These are phyloP conservation scores for Adela reaumurella DNA, from an alignment of 2,888 invertebrate genomes.

Conservation along the genomic window DNA sequence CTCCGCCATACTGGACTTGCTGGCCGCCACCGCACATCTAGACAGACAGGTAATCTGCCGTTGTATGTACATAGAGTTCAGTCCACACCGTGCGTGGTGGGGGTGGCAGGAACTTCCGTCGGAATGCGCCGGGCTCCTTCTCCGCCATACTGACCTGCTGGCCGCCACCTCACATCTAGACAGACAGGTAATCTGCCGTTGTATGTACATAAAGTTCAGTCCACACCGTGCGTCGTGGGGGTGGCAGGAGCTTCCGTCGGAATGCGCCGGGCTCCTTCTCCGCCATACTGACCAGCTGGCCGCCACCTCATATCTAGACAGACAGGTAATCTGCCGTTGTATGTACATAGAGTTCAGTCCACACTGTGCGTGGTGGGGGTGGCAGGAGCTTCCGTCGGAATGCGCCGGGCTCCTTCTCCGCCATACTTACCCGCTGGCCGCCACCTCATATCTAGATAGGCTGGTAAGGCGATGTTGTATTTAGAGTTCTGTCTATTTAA, in stretches of 20 bases:
- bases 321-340: constrained; percentile 53
- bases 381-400: constrained; percentile 70
- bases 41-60: constrained; percentile 59
- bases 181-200: constrained; percentile 54
- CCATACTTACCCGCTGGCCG: constrained; percentile 78
- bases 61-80: constrained; percentile 70
- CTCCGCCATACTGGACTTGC: constrained; percentile 78
- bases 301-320: constrained; percentile 67
- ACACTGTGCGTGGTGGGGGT: constrained; percentile 76
- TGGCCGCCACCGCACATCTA: constrained; percentile 70
- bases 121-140: constrained; percentile 78
- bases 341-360: constrained; percentile 70
- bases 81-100: constrained; percentile 78
- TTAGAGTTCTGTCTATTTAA: too few species aligned
- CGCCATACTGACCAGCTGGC: constrained; percentile 78
- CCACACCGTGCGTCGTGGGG: constrained; percentile 76
- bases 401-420: constrained; percentile 77
- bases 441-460: constrained; percentile 66
- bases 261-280: constrained; percentile 80
- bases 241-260: constrained; percentile 67
- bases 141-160: constrained; percentile 77
- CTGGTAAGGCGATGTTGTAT: constrained; percentile 52
- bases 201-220: constrained; percentile 70
- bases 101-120: constrained; percentile 65
- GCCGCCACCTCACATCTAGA: constrained; percentile 71